These are phyloP conservation scores for Fistularia tabacaria DNA, from an alignment of 2,797 vertebrate species.

Conservation along the genomic window DNA sequence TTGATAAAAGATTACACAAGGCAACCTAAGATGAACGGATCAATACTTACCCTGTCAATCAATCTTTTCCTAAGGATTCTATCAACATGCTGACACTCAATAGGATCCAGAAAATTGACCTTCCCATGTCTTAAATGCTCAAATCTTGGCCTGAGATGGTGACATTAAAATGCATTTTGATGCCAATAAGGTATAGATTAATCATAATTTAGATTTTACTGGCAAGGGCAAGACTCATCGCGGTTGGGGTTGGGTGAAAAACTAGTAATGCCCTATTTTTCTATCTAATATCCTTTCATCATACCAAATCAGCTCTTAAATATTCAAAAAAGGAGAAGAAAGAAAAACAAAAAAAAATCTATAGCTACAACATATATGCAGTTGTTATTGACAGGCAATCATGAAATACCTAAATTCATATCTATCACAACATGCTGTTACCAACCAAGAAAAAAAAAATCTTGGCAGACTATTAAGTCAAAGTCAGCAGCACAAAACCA, in stretches of 20 bases:
- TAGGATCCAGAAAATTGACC: slow-evolving; percentile 70
- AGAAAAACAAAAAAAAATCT: too few relatives aligned
- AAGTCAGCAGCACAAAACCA: too few relatives aligned
- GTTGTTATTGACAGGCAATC: too few relatives aligned
- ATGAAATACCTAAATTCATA: too few relatives aligned
- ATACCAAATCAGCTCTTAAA: slow-evolving; percentile 41
- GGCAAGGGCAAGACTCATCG: slow-evolving; percentile 53
- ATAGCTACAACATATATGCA: too few relatives aligned
- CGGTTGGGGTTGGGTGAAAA: not conserved
- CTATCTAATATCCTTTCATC: slow-evolving; percentile 14
- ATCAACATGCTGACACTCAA: slow-evolving; percentile 69
- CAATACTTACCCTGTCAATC: slow-evolving; percentile 59
- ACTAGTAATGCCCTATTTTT: slow-evolving; percentile 21
- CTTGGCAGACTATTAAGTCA: too few relatives aligned
- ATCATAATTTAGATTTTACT: slow-evolving; percentile 63
- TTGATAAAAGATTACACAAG: slow-evolving; percentile 17
- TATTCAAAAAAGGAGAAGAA: not conserved
- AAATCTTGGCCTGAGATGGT: slow-evolving; percentile 39
- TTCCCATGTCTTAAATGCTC: slow-evolving; percentile 66
- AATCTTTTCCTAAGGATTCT: slow-evolving; percentile 58
- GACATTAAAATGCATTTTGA: slow-evolving; percentile 20
- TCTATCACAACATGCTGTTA: too few relatives aligned
- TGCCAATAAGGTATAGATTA: slow-evolving; percentile 41
- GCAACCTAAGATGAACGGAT: slow-evolving; percentile 37
- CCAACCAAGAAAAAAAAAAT: too few relatives aligned